phyloP scores from a whole-genome alignment of 2,888 invertebrate genomes.

The Tipula unca region DNA sequence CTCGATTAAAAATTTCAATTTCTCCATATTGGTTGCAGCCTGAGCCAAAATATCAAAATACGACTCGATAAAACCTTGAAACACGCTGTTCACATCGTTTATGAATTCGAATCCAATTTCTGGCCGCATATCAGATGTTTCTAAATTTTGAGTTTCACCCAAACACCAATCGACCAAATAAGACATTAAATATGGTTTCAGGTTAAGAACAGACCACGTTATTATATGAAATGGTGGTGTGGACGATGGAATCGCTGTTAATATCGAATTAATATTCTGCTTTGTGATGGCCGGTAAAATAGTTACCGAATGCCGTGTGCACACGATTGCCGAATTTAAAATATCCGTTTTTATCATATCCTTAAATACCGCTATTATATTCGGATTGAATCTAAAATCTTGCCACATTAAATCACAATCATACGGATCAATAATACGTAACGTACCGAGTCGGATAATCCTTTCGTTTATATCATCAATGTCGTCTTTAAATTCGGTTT shows the following conservation, averaged over 20 bases:
- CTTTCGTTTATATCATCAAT: constrained; percentile 38
- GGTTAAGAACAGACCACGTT: constrained; percentile 38
- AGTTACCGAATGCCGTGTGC: constrained; percentile 37
- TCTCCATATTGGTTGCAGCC: constrained; percentile 36
- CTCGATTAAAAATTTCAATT: constrained; percentile 34
- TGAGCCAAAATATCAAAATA: constrained; percentile 37
- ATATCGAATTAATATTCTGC: constrained; percentile 32
- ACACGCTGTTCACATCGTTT: constrained; percentile 36
- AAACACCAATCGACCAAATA: constrained; percentile 39
- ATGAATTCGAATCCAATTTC: constrained; percentile 41
- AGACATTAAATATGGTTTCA: constrained; percentile 37
- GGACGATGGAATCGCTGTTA: constrained; percentile 35
- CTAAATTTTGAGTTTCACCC: constrained; percentile 36
- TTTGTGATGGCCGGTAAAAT: constrained; percentile 34
- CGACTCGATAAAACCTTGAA: constrained; percentile 35
- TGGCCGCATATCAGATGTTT: constrained; percentile 39
- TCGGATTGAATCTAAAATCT: constrained; percentile 38
- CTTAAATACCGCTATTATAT: constrained; percentile 35
- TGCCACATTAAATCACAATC: constrained; percentile 40
- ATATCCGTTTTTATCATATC: constrained; percentile 36
- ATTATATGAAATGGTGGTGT: constrained; percentile 37
- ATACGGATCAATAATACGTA: constrained; percentile 39
- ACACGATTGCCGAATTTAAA: constrained; percentile 37
- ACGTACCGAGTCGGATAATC: constrained; percentile 37
- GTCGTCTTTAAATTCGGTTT: constrained; percentile 28